A percentile compares a stretch with the other conserved stretches of the same genome.
phyloP scores from a whole-genome alignment of 2,888 invertebrate species.

The Drosophila greeni region DNA sequence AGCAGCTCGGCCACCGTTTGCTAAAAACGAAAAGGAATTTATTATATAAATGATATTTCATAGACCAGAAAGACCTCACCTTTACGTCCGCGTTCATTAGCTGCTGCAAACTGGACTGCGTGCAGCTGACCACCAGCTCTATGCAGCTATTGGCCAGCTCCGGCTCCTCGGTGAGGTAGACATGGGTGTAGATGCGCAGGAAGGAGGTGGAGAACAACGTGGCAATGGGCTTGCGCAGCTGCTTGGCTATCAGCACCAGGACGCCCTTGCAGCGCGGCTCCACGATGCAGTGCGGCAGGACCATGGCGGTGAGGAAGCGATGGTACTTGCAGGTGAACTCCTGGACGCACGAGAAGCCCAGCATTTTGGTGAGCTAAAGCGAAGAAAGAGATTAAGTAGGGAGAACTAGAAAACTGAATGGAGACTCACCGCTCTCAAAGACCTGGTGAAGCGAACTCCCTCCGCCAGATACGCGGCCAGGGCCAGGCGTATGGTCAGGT shows the following conservation, averaged over 20 bases:
- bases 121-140: slow-evolving; percentile 82
- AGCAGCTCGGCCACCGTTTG: slow-evolving; percentile 78
- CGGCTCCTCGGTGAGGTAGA: slow-evolving; percentile 83
- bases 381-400: not conserved
- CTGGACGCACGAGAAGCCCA: slow-evolving; percentile 84
- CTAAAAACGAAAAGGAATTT: slow-evolving; percentile 45
- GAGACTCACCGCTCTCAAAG: slow-evolving; percentile 23
- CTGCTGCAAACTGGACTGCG: slow-evolving; percentile 81
- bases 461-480: slow-evolving; percentile 70
- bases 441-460: slow-evolving; percentile 72
- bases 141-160: slow-evolving; percentile 82
- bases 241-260: slow-evolving; percentile 79
- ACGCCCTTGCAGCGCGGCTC: slow-evolving; percentile 80
- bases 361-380: slow-evolving; percentile 81
- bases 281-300: slow-evolving; percentile 81
- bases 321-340: slow-evolving; percentile 86
- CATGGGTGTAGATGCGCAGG: slow-evolving; percentile 85
- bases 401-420: not conserved
- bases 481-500: slow-evolving; percentile 69
- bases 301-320: slow-evolving; percentile 84
- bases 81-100: slow-evolving; percentile 83
- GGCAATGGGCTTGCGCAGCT: slow-evolving; percentile 76
- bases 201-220: slow-evolving; percentile 84
- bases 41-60: not conserved
- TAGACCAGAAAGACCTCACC: slow-evolving; percentile 49